Conservation (phyloP, 1,140 invertebrate genomes). For the Ephestia elutella region DNA sequence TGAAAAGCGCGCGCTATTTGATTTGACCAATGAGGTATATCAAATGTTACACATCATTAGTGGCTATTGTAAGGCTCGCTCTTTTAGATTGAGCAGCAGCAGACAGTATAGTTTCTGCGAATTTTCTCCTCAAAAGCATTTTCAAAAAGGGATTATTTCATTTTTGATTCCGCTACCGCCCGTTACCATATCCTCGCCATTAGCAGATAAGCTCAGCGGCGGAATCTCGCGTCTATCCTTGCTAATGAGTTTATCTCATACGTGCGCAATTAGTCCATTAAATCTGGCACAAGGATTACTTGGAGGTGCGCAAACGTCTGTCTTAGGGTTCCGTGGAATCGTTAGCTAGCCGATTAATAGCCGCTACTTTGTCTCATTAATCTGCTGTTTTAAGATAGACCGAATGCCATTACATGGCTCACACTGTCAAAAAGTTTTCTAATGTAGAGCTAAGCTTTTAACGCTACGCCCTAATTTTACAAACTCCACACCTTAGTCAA, state of each 20-base stretch:
- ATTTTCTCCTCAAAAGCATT: no score
- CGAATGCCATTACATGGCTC: background rate
- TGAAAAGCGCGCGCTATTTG: no score
- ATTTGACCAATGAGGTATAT: no score
- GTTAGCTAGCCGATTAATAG: background rate
- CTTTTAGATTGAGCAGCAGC: no score
- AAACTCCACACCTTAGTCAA: no score
- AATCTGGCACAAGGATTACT: conserved; percentile 65
- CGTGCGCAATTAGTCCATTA: conserved; percentile 63
- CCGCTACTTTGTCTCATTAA: background rate
- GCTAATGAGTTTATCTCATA: conserved; percentile 73
- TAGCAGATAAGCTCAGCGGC: conserved; percentile 55
- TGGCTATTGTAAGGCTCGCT: no score
- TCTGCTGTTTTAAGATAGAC: background rate
- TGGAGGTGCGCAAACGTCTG: conserved; percentile 41
- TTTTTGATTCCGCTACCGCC: conserved; percentile 9
- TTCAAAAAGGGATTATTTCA: background rate
- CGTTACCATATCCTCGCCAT: conserved; percentile 11
- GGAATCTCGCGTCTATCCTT: conserved; percentile 69
- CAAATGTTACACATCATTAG: no score
- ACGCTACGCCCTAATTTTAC: no score
- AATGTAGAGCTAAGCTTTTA: no score
- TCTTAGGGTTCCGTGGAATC: background rate
- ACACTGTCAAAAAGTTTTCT: background rate
- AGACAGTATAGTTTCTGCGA: no score